Evolutionary conservation across 2,888 invertebrate species (phyloP).

Genomic region (Orthosia gracilis): DNA sequence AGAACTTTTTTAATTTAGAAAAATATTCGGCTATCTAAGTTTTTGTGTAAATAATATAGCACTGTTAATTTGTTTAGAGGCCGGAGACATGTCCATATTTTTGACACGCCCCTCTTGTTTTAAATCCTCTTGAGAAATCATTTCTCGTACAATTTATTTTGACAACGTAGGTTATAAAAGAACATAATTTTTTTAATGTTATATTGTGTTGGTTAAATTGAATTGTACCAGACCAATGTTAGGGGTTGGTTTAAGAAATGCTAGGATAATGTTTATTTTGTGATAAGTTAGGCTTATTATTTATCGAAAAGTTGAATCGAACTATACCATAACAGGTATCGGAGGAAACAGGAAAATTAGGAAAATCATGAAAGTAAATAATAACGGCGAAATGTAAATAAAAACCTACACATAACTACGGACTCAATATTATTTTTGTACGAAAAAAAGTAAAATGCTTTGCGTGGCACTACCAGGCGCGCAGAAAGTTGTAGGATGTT

Average conservation of each 20-base stretch:
- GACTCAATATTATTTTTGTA: slow-evolving; percentile 22
- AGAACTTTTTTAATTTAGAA: slow-evolving; percentile 57
- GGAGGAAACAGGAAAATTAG: slow-evolving; percentile 12
- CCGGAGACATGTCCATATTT: slow-evolving; percentile 7
- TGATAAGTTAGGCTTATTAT: neutral
- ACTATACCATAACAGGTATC: neutral
- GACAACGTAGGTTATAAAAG: neutral
- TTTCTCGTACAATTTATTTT: neutral
- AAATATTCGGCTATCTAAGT: slow-evolving; percentile 25
- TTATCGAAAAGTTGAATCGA: neutral
- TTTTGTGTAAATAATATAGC: slow-evolving; percentile 25
- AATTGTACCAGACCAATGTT: too few relatives aligned
- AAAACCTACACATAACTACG: neutral
- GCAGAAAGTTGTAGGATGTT: slow-evolving; percentile 58
- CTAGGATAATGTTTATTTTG: neutral
- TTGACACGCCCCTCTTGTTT: slow-evolving; percentile 7
- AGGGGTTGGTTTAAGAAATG: too few relatives aligned
- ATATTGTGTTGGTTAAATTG: too few relatives aligned
- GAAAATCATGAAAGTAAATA: too few relatives aligned
- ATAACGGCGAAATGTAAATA: slow-evolving; percentile 16
- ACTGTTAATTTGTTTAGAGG: slow-evolving; percentile 36
- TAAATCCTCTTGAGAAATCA: slow-evolving; percentile 7
- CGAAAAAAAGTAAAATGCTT: slow-evolving; percentile 12
- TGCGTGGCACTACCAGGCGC: slow-evolving; percentile 50
- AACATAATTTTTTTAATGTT: too few relatives aligned